phyloP scores from a whole-genome alignment of 1,140 invertebrate species.

The Drosophila repleta region DNA sequence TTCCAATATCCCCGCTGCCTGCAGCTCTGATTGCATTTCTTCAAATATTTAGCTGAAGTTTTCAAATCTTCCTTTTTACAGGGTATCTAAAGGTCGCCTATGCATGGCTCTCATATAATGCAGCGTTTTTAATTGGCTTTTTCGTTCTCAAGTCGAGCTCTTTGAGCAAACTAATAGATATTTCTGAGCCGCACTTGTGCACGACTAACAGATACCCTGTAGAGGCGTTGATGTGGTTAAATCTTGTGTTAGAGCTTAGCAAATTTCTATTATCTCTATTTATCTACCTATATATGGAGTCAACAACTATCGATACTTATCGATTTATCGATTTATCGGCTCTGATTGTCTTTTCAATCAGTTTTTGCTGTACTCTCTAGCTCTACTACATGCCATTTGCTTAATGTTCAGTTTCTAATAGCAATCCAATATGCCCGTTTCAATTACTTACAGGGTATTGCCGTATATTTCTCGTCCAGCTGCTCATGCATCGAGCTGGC shows the following conservation, averaged over 20 bases:
- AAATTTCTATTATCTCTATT: too few relatives aligned
- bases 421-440: too few relatives aligned
- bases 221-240: background rate
- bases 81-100: background rate
- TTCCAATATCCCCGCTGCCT: too few relatives aligned
- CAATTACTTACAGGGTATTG: background rate
- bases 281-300: too few relatives aligned
- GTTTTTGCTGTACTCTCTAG: too few relatives aligned
- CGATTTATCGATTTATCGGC: too few relatives aligned
- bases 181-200: background rate
- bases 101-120: conserved; percentile 3
- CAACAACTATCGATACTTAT: too few relatives aligned
- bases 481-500: background rate
- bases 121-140: conserved; percentile 38
- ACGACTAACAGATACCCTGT: background rate
- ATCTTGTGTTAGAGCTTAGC: too few relatives aligned
- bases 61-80: background rate
- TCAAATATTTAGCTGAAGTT: background rate
- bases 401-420: too few relatives aligned
- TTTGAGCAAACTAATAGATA: conserved; percentile 11
- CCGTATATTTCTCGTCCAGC: conserved; percentile 3
- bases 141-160: background rate
- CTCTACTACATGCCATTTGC: too few relatives aligned
- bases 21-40: too few relatives aligned
- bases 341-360: too few relatives aligned